phyloP scores from a whole-genome alignment of 2,113 vertebrate species.

The Cyrtonyx montezumae region DNA sequence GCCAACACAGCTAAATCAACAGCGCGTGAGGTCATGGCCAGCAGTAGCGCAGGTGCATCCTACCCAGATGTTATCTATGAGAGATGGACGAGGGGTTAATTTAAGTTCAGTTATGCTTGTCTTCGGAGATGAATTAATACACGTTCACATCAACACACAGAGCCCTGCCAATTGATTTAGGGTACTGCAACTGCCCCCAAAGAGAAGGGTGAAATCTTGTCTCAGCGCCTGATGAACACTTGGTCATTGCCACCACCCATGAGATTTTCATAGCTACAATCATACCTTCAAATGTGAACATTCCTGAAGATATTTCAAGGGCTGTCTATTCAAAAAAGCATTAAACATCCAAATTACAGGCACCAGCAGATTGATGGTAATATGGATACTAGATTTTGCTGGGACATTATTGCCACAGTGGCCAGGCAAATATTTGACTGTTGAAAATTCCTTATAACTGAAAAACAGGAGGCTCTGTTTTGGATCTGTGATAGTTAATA shows the following conservation, averaged over 20 bases:
- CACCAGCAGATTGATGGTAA: not conserved
- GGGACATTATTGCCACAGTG: not conserved
- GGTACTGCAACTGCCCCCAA: not conserved
- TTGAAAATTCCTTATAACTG: not conserved
- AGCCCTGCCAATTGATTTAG: not conserved
- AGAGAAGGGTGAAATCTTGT: not conserved
- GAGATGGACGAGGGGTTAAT: not conserved
- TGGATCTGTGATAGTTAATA: not conserved
- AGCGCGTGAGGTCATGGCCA: fast-evolving
- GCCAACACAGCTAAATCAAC: fast-evolving
- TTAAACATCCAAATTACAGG: not conserved
- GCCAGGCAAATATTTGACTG: not conserved
- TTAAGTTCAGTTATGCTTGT: not conserved
- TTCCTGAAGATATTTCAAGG: not conserved
- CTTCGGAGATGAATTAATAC: not conserved
- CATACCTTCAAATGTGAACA: not conserved
- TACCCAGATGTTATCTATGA: not conserved
- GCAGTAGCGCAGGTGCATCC: not conserved
- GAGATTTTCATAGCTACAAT: not conserved
- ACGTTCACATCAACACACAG: fast-evolving
- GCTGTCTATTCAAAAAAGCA: not conserved
- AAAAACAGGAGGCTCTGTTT: not conserved
- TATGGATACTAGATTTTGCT: not conserved
- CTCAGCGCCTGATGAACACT: not conserved
- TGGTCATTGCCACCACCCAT: not conserved